Evolutionary conservation across 2,113 vertebrate species (phyloP).

Genomic region (Cyanoliseus patagonus): DNA sequence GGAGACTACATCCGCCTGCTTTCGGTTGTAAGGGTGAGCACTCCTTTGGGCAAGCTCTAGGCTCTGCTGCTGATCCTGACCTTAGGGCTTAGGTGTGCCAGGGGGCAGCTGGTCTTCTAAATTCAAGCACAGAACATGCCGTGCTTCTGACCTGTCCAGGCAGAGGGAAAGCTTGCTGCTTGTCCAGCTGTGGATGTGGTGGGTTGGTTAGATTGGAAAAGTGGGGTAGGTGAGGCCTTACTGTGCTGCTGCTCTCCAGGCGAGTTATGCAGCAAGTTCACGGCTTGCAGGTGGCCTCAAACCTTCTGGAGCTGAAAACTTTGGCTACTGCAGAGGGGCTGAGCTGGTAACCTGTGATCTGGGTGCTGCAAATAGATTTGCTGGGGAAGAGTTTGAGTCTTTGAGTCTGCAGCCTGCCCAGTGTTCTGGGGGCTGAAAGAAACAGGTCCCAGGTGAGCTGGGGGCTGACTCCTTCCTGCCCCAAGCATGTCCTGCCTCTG

Average conservation of each 20-base stretch:
- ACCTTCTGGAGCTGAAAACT: neutral
- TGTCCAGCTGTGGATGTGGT: neutral
- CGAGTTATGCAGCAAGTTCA: neutral
- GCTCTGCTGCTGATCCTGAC: neutral
- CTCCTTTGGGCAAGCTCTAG: neutral
- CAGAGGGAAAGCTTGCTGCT: neutral
- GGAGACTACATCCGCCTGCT: conserved; percentile 95
- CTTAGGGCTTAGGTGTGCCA: neutral
- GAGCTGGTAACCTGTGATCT: neutral
- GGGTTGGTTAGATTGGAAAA: neutral
- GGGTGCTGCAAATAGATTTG: neutral
- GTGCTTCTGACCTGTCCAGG: neutral
- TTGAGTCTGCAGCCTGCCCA: neutral
- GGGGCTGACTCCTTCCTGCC: neutral
- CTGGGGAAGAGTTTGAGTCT: neutral
- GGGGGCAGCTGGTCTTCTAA: neutral
- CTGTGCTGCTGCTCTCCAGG: neutral
- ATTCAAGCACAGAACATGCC: neutral
- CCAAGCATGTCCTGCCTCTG: neutral
- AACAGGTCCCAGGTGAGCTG: neutral
- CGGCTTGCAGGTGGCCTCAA: neutral
- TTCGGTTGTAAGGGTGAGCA: conserved; percentile 86
- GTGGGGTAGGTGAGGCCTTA: neutral
- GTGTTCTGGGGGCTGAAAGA: neutral
- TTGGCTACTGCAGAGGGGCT: neutral